phyloP scores from a whole-genome alignment of 2,888 invertebrate genomes.

The Terebella lapidaria region DNA sequence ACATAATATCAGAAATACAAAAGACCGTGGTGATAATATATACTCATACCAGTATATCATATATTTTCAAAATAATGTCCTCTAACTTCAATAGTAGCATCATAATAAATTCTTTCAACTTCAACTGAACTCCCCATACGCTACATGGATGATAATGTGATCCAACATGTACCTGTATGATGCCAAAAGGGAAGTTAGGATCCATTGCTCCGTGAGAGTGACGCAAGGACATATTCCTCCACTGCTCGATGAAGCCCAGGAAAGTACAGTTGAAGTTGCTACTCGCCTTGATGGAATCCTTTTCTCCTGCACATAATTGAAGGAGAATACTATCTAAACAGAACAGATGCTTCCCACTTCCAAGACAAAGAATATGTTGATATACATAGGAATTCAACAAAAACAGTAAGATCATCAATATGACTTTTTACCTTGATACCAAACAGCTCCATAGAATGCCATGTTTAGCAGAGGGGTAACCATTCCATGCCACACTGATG shows the following conservation, averaged over 20 bases:
- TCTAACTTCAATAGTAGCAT: too few species aligned
- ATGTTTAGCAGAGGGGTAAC: constrained; percentile 42
- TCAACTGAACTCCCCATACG: too few species aligned
- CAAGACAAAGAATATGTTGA: too few species aligned
- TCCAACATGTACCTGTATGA: constrained; percentile 27
- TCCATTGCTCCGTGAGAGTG: constrained; percentile 22
- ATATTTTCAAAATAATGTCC: too few species aligned
- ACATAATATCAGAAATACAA: too few species aligned
- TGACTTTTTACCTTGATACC: constrained; percentile 52
- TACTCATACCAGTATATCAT: too few species aligned
- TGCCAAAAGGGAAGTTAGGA: constrained; percentile 28
- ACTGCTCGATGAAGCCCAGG: constrained; percentile 25
- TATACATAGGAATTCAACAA: not conserved
- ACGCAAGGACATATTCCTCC: constrained; percentile 25
- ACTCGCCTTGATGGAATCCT: constrained; percentile 4
- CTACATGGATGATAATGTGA: too few species aligned
- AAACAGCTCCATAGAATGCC: constrained; percentile 44
- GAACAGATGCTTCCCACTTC: too few species aligned
- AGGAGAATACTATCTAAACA: too few species aligned
- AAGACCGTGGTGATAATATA: too few species aligned
- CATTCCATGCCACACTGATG: constrained; percentile 46
- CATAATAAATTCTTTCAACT: too few species aligned
- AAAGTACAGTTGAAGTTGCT: constrained; percentile 27
- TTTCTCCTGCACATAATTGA: constrained; percentile 13
- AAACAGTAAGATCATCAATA: not conserved